Percentiles rank a stretch among this genome's conserved stretches.
Evolutionary conservation across 2,888 invertebrate genomes (phyloP).

Genomic region (Brachylomia viminalis): DNA sequence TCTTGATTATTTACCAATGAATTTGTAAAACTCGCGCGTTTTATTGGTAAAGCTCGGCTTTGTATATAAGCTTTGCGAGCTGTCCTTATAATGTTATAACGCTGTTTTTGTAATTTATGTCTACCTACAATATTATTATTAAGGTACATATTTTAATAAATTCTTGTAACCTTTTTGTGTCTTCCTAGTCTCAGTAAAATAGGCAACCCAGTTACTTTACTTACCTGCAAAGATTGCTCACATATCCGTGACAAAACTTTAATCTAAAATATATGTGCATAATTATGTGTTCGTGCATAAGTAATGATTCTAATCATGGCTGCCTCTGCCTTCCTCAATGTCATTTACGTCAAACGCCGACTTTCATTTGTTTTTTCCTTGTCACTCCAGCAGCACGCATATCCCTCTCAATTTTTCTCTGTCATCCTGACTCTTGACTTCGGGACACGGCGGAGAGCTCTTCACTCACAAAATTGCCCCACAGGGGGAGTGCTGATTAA

Average conservation of each 20-base stretch:
- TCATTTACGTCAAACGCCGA: slow-evolving; percentile 70
- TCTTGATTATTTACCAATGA: neutral
- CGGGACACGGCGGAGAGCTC: slow-evolving; percentile 78
- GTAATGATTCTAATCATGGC: slow-evolving; percentile 63
- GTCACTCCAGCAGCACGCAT: slow-evolving; percentile 71
- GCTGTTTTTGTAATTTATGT: neutral
- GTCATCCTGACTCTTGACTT: slow-evolving; percentile 83
- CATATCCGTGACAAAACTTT: neutral
- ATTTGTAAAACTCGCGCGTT: neutral
- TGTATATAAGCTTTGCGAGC: neutral
- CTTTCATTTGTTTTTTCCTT: slow-evolving; percentile 79
- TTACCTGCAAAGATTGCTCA: neutral
- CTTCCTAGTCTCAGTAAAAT: neutral
- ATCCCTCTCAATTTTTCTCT: slow-evolving; percentile 82
- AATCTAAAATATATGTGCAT: slow-evolving; percentile 13
- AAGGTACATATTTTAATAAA: neutral
- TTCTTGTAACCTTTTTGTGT: neutral
- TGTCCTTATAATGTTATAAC: neutral
- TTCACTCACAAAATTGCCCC: slow-evolving; percentile 81
- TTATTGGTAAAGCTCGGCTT: neutral
- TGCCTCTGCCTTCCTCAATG: slow-evolving; percentile 60
- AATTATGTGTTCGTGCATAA: slow-evolving; percentile 59
- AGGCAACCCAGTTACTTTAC: neutral
- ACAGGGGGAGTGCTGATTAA: slow-evolving; percentile 85
- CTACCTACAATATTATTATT: too few relatives aligned